Percentiles rank a stretch among this genome's conserved stretches.
phyloP scores from a whole-genome alignment of 1,140 invertebrate species.

The Ips nitidus region DNA sequence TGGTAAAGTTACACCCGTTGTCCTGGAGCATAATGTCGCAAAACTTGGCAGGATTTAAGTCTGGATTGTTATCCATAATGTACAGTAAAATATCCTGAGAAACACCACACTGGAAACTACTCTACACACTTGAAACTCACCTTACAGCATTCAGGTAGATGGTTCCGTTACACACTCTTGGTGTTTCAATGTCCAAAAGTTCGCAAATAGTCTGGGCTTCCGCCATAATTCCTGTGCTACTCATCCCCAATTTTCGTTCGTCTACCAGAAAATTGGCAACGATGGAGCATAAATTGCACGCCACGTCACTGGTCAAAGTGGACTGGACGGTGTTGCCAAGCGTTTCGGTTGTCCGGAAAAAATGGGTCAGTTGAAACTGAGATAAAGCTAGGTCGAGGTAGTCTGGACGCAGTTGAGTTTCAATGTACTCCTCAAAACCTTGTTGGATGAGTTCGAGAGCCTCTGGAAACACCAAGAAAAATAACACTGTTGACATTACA shows the following conservation, averaged over 20 bases:
- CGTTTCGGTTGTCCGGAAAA: conserved; percentile 25
- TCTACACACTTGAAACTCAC: not conserved
- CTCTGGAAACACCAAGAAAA: not conserved
- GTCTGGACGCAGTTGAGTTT: conserved; percentile 8
- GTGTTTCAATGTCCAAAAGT: conserved; percentile 17
- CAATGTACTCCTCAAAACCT: conserved; percentile 26
- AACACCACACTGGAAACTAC: not conserved
- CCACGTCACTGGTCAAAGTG: not conserved
- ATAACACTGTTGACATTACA: not conserved
- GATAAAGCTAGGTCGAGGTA: conserved; percentile 20
- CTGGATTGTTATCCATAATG: conserved; percentile 56
- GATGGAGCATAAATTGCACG: conserved; percentile 25
- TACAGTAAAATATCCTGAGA: conserved; percentile 36
- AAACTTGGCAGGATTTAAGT: conserved; percentile 53
- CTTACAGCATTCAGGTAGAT: conserved; percentile 27
- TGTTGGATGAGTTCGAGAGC: conserved; percentile 12
- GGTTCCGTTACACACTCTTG: conserved; percentile 21
- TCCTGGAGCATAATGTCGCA: conserved; percentile 61
- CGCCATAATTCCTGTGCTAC: conserved; percentile 5
- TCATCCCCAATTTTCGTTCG: conserved; percentile 22
- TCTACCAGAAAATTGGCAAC: conserved; percentile 16
- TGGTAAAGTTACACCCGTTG: conserved; percentile 45
- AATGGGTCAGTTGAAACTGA: conserved; percentile 21
- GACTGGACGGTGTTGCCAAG: conserved; percentile 6
- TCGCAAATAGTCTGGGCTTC: conserved; percentile 11